Conservation (phyloP, 2,113 vertebrate genomes). For the Vanacampus margaritifer region DNA sequence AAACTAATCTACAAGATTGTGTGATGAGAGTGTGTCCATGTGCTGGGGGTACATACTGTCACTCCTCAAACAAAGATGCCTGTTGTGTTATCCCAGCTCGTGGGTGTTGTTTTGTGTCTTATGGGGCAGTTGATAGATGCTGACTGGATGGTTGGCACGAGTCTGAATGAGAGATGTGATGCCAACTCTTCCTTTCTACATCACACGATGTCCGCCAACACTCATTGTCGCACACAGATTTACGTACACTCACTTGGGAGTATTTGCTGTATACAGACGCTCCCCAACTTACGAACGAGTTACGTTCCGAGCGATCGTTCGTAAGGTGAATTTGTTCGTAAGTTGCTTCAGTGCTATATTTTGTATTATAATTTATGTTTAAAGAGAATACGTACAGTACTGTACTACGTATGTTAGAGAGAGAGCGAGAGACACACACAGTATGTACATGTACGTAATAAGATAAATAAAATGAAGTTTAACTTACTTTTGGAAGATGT, state of each 20-base stretch:
- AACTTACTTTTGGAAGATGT: too few species aligned
- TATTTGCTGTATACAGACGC: too few species aligned
- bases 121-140: slow-evolving; percentile 26
- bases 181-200: slow-evolving; percentile 42
- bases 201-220: slow-evolving; percentile 37
- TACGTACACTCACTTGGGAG: background rate
- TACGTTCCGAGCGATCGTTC: too few species aligned
- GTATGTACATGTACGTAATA: too few species aligned
- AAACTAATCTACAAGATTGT: background rate
- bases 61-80: slow-evolving; percentile 47
- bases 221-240: slow-evolving; percentile 3
- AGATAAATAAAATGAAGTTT: too few species aligned
- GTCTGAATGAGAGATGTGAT: slow-evolving; percentile 44
- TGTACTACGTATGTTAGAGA: too few species aligned
- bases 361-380: too few species aligned
- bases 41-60: slow-evolving; percentile 13
- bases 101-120: slow-evolving; percentile 26
- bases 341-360: too few species aligned
- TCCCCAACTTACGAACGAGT: too few species aligned
- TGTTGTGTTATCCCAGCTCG: slow-evolving; percentile 46
- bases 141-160: slow-evolving; percentile 44
- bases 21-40: background rate
- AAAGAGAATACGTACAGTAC: too few species aligned
- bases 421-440: too few species aligned
- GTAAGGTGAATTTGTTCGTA: too few species aligned